Conservation (phyloP, 2,888 invertebrate species). For the Dasysyrphus albostriatus region DNA sequence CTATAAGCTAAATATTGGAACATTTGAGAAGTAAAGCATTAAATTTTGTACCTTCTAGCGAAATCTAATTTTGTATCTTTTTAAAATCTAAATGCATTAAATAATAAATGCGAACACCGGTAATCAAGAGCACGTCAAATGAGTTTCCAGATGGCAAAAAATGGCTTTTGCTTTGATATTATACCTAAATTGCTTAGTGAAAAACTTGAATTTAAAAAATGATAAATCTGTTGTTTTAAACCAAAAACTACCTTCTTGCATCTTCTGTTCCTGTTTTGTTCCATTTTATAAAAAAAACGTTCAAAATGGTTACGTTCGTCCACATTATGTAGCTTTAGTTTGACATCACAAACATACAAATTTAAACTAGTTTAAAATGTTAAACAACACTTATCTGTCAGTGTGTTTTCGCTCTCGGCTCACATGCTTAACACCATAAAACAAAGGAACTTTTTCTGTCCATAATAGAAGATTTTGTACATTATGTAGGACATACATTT, state of each 20-base stretch:
- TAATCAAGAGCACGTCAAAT: too few relatives aligned
- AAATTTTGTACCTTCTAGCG: too few relatives aligned
- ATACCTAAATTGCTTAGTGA: too few relatives aligned
- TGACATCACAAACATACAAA: constrained; percentile 59
- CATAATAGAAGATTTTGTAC: constrained; percentile 11
- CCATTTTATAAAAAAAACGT: background rate
- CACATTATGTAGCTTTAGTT: background rate
- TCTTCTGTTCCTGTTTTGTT: background rate
- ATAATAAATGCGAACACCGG: too few relatives aligned
- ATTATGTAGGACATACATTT: background rate
- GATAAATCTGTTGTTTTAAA: background rate
- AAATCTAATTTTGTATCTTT: too few relatives aligned
- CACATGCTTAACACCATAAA: constrained; percentile 40
- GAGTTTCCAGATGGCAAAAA: too few relatives aligned
- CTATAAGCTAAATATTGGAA: too few relatives aligned
- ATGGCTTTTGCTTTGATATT: too few relatives aligned
- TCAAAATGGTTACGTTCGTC: constrained; percentile 5
- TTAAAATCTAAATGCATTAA: too few relatives aligned
- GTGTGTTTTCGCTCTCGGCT: constrained; percentile 43
- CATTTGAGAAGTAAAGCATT: too few relatives aligned
- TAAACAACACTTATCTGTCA: constrained; percentile 57
- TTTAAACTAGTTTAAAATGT: constrained; percentile 23
- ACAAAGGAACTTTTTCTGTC: constrained; percentile 6
- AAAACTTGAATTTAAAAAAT: background rate
- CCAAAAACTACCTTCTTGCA: background rate